Percentiles rank a stretch among this genome's conserved stretches.
phyloP scores from a whole-genome alignment of 1,140 invertebrate genomes.

The Gryon sp. region DNA sequence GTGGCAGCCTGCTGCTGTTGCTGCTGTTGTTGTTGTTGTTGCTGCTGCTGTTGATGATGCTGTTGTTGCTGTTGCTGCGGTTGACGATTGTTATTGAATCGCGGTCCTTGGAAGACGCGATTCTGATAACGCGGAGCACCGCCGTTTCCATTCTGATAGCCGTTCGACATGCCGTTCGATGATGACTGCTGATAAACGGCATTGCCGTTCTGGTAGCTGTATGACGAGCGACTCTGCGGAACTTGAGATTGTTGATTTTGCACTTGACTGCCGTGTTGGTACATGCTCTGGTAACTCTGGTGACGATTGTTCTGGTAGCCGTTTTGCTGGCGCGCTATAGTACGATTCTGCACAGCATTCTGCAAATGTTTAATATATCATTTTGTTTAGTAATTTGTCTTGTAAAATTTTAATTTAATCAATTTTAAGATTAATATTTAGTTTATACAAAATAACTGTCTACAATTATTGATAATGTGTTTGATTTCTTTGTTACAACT shows the following conservation, averaged over 20 bases:
- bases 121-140: conserved; percentile 66
- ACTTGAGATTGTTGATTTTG: conserved; percentile 51
- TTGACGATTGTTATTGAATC: conserved; percentile 67
- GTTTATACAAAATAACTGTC: too few relatives aligned
- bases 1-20: conserved; percentile 63
- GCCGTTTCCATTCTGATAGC: conserved; percentile 54
- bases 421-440: too few relatives aligned
- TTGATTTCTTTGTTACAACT: too few relatives aligned
- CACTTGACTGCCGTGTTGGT: conserved; percentile 53
- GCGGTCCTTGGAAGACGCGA: conserved; percentile 69
- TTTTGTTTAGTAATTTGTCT: too few relatives aligned
- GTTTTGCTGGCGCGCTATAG: conserved; percentile 70
- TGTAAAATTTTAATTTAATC: too few relatives aligned
- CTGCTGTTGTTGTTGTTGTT: conserved; percentile 28
- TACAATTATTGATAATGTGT: too few relatives aligned
- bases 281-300: conserved; percentile 71
- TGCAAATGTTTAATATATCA: too few relatives aligned
- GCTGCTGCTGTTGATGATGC: conserved; percentile 45
- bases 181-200: conserved; percentile 52
- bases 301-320: conserved; percentile 66
- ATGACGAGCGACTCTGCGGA: conserved; percentile 22
- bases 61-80: conserved; percentile 64
- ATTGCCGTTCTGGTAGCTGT: conserved; percentile 63
- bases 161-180: conserved; percentile 44
- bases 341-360: conserved; percentile 59